Evolutionary conservation across 2,888 invertebrate species (phyloP), one percentile per base, ranked within the genome.

Genomic region (Chrysolina americana): DNA sequence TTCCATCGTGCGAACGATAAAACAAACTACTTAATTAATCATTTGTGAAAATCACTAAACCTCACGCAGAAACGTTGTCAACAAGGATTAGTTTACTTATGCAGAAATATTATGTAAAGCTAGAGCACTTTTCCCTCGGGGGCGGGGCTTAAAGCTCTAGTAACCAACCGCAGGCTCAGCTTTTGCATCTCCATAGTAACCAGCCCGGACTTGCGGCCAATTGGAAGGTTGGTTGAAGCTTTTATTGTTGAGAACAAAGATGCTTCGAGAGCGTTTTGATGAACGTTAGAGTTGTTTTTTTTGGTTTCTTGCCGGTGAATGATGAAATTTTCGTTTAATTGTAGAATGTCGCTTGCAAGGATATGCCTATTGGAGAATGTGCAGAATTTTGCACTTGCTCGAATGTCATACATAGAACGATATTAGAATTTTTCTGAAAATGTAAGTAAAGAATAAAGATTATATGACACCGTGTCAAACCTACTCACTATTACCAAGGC

Each of bases 191-290:
- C 81, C 80, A 80, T 81, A 83, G 81, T 80, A 81, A 80, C 83
- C 80, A 79, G 83, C 84, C 85, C 78, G 76, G 47, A 53, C 28
- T 50, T 21, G 10, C 68, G 19, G 68, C 85, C 84, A 85, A 86
- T 86, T 41, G 74, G 17, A 65, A n/a, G 2, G 65, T 36, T 48
- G 28, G 21, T 10, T 28, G 28, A 9, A 36, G 62, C 65, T 44
- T 36, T 75, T 73, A 56, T 68, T 66, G 66, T 74, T 72, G 47
- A 64, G 64, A 56, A 71, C 73, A 70, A 44, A 62, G 59, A 23
- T 75, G 66, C 65, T 36, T 17, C 10, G 10, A 41, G 44, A 23
- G 65, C n/a, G 66, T 19, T 17, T 47, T 13, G 59, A 56, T 63
- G 63, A 59, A 19, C 53, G 56, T 70, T 53, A 56, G 44, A 53